phyloP scores from a whole-genome alignment of 2,113 vertebrate species.

The Heliornis fulica region DNA sequence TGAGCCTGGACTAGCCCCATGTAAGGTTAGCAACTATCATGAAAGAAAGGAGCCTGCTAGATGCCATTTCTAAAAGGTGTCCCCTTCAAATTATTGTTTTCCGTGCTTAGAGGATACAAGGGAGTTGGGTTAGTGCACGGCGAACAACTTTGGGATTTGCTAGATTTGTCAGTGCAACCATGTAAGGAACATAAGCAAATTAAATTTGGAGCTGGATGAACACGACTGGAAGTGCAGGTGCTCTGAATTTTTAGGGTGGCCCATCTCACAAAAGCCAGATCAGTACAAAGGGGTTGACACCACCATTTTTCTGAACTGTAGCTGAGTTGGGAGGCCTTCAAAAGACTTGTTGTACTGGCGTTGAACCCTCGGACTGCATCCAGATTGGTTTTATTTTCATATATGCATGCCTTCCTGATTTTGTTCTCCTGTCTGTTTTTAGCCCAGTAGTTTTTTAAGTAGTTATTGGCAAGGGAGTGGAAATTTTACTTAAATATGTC shows the following conservation, averaged over 20 bases:
- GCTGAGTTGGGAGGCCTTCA: background rate
- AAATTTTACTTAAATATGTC: background rate
- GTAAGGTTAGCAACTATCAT: background rate
- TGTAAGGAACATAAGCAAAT: background rate
- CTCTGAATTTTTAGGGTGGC: background rate
- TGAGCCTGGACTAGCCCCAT: background rate
- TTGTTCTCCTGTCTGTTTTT: slow-evolving; percentile 1
- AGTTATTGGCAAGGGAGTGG: background rate
- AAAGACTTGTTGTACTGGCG: background rate
- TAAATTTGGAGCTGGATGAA: background rate
- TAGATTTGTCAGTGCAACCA: rapidly evolving
- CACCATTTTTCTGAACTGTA: background rate
- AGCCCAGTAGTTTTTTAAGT: background rate
- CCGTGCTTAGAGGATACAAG: rapidly evolving
- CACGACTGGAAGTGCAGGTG: background rate
- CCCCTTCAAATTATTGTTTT: background rate
- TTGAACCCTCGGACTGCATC: background rate
- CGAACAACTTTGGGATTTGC: background rate
- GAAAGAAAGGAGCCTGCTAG: background rate
- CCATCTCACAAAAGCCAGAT: background rate
- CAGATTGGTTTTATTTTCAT: background rate
- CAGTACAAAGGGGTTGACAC: background rate
- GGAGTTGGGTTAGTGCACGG: background rate
- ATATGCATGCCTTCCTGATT: background rate
- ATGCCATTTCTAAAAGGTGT: background rate